Base-by-base conservation (phyloP, 2,888 invertebrate genomes). In the Bimastos eiseni region DNA sequence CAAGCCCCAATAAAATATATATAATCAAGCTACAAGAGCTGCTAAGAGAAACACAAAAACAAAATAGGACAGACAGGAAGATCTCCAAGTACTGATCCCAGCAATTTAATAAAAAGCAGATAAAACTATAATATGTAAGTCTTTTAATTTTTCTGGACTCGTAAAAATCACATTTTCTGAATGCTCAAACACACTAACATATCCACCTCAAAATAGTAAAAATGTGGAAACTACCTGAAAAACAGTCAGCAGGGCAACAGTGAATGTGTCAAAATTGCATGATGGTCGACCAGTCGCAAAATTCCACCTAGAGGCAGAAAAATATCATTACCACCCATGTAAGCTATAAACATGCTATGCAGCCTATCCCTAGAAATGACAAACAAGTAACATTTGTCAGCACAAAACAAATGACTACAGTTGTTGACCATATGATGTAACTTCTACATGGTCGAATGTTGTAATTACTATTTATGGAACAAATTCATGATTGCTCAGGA, bases 251-350 rank as follows among this genome's bases (percentile, higher is more conserved):
- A 99, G 96, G 95, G 99, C 99, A 95, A 99, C 99, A 94, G 99
- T 98, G 96, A 99, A 99, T 94, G 98, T 98, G 96, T 99, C 99
- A 96, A 99, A 99, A 96, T 99, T 99, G 92, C 98, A 98, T 94
- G 98, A 97, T 93, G 99, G 99, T 93, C 99, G 98, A 94, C 97
- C 98, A 92, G 95, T 95, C 70, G 95, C 94, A 94, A 96, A 96
- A 93, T 95, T 96, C 95, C 95, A 96, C 93, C 95, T 96, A 93
- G 91, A 86, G 70, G 70, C 8, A n/a, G 70, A 70, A 70, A 70
- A 70, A 70, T 1, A n/a, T 70, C 49, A 70, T 11, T 70, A n/a
- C n/a, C n/a, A n/a, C n/a, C n/a, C n/a, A n/a, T 11, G n/a, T 70
- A n/a, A n/a, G 30, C n/a, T 70, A n/a, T 70, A n/a, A n/a, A 70